Base-by-base conservation (phyloP, 1,140 invertebrate genomes). In the Trichonephila clavipes region DNA sequence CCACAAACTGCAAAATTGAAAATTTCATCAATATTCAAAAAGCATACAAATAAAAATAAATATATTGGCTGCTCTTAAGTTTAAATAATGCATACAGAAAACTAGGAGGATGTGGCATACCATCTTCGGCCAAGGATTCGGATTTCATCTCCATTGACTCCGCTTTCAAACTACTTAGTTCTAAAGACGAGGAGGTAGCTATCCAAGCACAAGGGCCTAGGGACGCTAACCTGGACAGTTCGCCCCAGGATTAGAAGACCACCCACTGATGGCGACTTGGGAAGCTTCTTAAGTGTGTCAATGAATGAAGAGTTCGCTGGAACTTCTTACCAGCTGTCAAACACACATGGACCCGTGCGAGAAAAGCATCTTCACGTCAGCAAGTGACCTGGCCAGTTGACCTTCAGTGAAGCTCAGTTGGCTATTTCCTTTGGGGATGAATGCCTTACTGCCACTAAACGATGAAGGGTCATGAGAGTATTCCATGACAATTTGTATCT, bases 221-320 rank as follows among this genome's bases (percentile, higher is more conserved):
- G 14, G 0, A 16, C 10, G 21, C 64, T 66, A 3, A n/a, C 0
- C 0, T 2, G 19, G 1, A n/a, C 21, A 2, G 21, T n/a, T n/a
- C 5, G 21, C 5, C 64, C 24, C 1, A 6, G 64, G 6, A 7
- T 66, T 24, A 6, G n/a, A n/a, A 6, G 21, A 6, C 8, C 7
- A 6, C n/a, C 64, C n/a, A 0, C 64, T 6, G 64, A n/a, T n/a
- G 5, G 18, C 6, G 21, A 24, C 1, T 12, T 24, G 0, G 19
- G 6, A 1, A 19, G 19, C n/a, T 66, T n/a, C 64, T 6, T 66
- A 0, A 6, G 21, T n/a, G 21, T 5, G 1, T 19, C 21, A 24
- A 19, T 10, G 1, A 16, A 66, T 0, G 62, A 21, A 5, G 21
- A 19, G 0, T n/a, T 10, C 7, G 6, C 12, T 8, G 7, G 6